Conservation (phyloP, 2,888 invertebrate species). For the Lasioglossum morio region DNA sequence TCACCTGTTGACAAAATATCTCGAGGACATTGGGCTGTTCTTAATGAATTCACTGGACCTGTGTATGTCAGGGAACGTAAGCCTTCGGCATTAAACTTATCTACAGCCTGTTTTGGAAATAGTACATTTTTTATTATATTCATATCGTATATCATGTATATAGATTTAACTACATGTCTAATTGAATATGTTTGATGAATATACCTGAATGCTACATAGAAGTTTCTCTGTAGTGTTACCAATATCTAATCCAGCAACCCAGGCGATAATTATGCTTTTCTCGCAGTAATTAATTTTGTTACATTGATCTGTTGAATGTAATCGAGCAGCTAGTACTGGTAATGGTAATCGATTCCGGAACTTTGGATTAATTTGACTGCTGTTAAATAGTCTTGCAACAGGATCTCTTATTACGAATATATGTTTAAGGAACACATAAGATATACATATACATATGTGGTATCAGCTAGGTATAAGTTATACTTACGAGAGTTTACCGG, state of each 20-base stretch:
- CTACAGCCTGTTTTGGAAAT: conserved; percentile 75
- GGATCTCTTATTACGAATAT: conserved; percentile 73
- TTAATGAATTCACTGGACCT: conserved; percentile 81
- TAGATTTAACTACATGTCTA: conserved; percentile 43
- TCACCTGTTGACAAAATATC: conserved; percentile 80
- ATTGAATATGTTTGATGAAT: conserved; percentile 27
- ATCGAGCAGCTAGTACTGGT: conserved; percentile 79
- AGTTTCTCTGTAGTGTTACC: conserved; percentile 74
- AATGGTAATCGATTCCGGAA: conserved; percentile 81
- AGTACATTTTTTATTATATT: conserved; percentile 30
- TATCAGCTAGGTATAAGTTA: not conserved
- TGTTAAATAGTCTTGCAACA: conserved; percentile 78
- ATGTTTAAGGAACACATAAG: not conserved
- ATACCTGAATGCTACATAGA: conserved; percentile 81
- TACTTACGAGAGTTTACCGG: conserved; percentile 82
- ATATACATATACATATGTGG: not conserved
- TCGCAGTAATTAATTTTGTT: conserved; percentile 64
- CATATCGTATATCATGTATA: conserved; percentile 38
- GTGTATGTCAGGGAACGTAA: conserved; percentile 81
- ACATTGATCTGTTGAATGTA: conserved; percentile 70
- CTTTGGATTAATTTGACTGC: conserved; percentile 78
- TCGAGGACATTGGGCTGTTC: conserved; percentile 80
- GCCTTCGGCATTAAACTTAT: conserved; percentile 75
- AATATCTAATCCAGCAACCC: conserved; percentile 82
- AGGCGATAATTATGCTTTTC: conserved; percentile 79